A percentile compares a stretch with the other conserved stretches of the same genome.
These are phyloP conservation scores for Menura novaehollandiae DNA, from an alignment of 2,113 vertebrate genomes.

Conservation along the genomic window DNA sequence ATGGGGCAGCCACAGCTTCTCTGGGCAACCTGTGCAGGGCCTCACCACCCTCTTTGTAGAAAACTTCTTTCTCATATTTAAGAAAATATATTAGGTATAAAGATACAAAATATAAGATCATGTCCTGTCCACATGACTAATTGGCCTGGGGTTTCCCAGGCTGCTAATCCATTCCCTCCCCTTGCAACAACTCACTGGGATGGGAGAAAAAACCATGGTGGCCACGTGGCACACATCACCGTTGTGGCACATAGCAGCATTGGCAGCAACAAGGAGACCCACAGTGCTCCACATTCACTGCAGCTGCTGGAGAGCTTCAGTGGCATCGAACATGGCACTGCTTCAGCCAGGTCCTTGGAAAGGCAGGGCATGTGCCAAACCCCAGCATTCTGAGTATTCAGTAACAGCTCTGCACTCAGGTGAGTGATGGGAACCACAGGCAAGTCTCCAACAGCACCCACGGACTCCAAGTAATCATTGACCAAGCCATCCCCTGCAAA, in stretches of 20 bases:
- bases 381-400: background rate
- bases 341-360: background rate
- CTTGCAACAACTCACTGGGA: background rate
- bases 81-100: background rate
- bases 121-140: background rate
- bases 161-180: background rate
- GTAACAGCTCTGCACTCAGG: background rate
- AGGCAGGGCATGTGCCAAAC: background rate
- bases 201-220: background rate
- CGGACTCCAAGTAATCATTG: too few relatives aligned
- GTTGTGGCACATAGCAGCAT: rapidly evolving
- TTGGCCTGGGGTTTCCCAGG: background rate
- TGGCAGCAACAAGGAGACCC: background rate
- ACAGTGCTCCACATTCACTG: background rate
- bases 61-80: background rate
- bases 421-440: background rate
- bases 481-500: background rate
- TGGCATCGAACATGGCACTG: rapidly evolving
- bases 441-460: background rate
- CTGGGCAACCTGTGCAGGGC: background rate
- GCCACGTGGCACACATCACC: rapidly evolving
- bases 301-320: background rate
- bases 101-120: background rate
- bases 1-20: background rate
- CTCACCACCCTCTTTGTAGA: background rate